Conservation (phyloP, 2,888 invertebrate species). For the Athalia rosae region DNA sequence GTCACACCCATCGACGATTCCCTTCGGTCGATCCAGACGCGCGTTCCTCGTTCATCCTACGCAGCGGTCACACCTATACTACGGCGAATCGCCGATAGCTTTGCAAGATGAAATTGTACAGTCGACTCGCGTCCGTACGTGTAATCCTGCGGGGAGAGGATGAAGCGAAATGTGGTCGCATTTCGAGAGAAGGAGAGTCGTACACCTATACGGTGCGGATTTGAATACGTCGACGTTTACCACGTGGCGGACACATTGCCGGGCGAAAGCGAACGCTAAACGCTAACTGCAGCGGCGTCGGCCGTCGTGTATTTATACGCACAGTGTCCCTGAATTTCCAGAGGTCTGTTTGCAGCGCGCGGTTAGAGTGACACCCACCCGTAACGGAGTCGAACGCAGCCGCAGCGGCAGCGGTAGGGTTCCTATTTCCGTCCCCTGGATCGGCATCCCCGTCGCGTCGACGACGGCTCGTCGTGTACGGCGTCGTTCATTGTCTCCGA, state of each 20-base stretch:
- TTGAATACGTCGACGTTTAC: constrained; percentile 5
- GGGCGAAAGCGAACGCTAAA: neutral
- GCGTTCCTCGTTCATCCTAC: neutral
- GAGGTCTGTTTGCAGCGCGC: neutral
- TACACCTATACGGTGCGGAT: neutral
- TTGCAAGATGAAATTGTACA: too few species aligned
- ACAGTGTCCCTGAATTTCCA: constrained; percentile 35
- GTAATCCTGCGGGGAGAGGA: neutral
- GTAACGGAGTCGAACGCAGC: neutral
- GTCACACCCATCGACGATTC: constrained; percentile 19
- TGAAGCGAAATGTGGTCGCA: neutral
- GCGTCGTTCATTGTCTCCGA: constrained; percentile 33
- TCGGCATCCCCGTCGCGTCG: neutral
- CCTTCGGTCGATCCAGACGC: neutral
- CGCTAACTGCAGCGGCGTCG: too few species aligned
- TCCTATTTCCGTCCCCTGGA: constrained; percentile 27
- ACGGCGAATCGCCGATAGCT: too few species aligned
- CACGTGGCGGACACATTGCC: constrained; percentile 40
- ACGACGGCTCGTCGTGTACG: neutral
- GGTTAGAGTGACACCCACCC: too few species aligned
- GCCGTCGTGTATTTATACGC: constrained; percentile 42
- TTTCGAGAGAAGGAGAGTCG: neutral
- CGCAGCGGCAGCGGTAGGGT: neutral
- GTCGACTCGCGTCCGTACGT: neutral
- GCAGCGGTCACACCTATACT: too few species aligned